Evolutionary conservation across 2,797 vertebrate species (phyloP), one percentile per base, ranked within the genome.

Genomic region (Champsocephalus esox): DNA sequence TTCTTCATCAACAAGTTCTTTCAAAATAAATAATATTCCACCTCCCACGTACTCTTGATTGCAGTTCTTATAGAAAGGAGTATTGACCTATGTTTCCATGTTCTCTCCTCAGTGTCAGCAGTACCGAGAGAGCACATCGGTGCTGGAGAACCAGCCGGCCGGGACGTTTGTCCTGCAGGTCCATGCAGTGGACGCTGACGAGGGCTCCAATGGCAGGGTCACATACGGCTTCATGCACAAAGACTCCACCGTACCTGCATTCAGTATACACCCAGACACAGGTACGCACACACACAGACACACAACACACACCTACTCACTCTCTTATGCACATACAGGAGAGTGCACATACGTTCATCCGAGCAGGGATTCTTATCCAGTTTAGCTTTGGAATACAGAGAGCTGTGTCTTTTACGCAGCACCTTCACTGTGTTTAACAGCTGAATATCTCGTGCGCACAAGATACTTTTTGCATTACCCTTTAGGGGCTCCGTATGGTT

Each of bases 141-240:
- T 98, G 58, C 83, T 95, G 87, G 97, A 98, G 91, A 98, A 97
- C 86, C 96, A 96, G 89, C 96, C 96, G 2, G 88, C 93, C 0
- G 97, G 96, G 49, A 96, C 96, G 0, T 94, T 96, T 4, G 96
- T 97, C n/a, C 92, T 97, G 65, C 96, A 97, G 81, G 95, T 97
- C 19, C 94, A 96, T n/a, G 97, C 97, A 9, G 93, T 94, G 78
- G 97, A 98, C 80, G 96, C 95, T 24, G 97, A 98, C 51, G 96
- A 96, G 78, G 97, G 97, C 73, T 92, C 92, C 85, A 98, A 97
- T 59, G 96, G 97, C 19, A 74, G 93, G 88, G 96, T 98, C 79
- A 96, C 95, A 44, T 98, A 97, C 1, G 95, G 97, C 79, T 95
- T 98, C 88, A 96, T 98, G 95, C 96, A 97, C 89, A 96, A 96